A percentile compares a stretch with the other conserved stretches of the same genome.
Evolutionary conservation across 2,888 invertebrate species (phyloP).

Genomic region (Melanophora roralis): DNA sequence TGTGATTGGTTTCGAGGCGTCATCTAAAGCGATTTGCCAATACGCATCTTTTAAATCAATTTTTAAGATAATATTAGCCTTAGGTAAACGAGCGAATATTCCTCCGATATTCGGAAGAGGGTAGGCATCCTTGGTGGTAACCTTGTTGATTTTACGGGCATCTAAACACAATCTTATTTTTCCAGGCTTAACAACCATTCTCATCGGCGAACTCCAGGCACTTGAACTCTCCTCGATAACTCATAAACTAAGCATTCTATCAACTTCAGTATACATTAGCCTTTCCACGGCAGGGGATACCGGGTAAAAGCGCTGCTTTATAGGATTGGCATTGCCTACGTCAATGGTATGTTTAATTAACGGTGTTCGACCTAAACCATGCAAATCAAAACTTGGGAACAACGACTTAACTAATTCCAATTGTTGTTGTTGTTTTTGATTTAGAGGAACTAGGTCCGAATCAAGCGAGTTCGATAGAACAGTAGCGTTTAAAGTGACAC

Average conservation of each 20-base stretch:
- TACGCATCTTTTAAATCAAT: conserved; percentile 51
- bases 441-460: not conserved
- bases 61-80: conserved; percentile 38
- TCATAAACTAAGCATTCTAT: conserved; percentile 66
- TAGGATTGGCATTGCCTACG: conserved; percentile 39
- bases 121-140: conserved; percentile 56
- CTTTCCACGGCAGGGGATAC: conserved; percentile 57
- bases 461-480: not conserved
- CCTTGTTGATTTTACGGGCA: conserved; percentile 13
- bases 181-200: conserved; percentile 27
- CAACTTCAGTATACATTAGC: conserved; percentile 64
- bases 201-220: conserved; percentile 31
- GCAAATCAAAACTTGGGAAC: conserved; percentile 19
- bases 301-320: conserved; percentile 58
- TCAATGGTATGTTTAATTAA: conserved; percentile 53
- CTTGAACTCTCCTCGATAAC: conserved; percentile 66
- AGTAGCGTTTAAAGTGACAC: not conserved
- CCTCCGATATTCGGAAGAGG: conserved; percentile 56
- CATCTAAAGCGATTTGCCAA: conserved; percentile 47
- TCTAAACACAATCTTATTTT: conserved; percentile 33
- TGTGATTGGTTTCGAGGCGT: conserved; percentile 44
- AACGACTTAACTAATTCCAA: not conserved
- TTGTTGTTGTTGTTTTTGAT: not conserved
- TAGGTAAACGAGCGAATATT: conserved; percentile 47
- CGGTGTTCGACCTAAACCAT: conserved; percentile 47